Conservation (phyloP, 2,113 vertebrate genomes). For the Ramphastos sulfuratus region DNA sequence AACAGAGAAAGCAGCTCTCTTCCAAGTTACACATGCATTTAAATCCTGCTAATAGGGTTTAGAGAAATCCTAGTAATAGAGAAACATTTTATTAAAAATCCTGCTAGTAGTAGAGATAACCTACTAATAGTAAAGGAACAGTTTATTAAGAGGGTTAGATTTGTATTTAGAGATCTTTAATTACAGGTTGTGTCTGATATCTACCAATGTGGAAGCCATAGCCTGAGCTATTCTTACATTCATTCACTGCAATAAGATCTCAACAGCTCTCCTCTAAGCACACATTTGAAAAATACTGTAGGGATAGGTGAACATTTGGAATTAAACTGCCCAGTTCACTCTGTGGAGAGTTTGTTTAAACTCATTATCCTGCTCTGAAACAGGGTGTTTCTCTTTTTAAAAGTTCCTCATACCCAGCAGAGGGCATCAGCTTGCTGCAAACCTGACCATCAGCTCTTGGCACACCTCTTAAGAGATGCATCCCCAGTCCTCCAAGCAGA, state of each 20-base stretch:
- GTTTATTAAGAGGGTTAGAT: not conserved
- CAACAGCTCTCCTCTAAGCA: not conserved
- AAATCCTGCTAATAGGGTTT: not conserved
- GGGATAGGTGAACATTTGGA: not conserved
- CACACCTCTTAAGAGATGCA: fast-evolving
- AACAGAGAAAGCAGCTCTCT: not conserved
- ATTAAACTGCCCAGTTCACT: not conserved
- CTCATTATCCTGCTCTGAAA: not conserved
- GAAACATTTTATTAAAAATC: not conserved
- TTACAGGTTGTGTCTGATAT: not conserved
- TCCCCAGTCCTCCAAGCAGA: fast-evolving
- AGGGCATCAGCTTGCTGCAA: constrained; percentile 66
- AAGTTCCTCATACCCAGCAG: constrained; percentile 41
- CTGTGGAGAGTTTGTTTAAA: not conserved
- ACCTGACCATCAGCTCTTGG: not conserved
- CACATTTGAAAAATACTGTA: not conserved
- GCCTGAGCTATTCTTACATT: not conserved
- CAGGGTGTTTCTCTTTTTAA: fast-evolving
- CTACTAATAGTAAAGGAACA: not conserved
- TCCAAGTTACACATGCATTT: not conserved
- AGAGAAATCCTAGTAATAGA: too few relatives aligned
- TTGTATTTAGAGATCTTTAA: not conserved
- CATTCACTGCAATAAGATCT: not conserved
- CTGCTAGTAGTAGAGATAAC: not conserved
- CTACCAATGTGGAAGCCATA: fast-evolving